phyloP scores from a whole-genome alignment of 1,140 invertebrate genomes.

The Nasonia longicornis region DNA sequence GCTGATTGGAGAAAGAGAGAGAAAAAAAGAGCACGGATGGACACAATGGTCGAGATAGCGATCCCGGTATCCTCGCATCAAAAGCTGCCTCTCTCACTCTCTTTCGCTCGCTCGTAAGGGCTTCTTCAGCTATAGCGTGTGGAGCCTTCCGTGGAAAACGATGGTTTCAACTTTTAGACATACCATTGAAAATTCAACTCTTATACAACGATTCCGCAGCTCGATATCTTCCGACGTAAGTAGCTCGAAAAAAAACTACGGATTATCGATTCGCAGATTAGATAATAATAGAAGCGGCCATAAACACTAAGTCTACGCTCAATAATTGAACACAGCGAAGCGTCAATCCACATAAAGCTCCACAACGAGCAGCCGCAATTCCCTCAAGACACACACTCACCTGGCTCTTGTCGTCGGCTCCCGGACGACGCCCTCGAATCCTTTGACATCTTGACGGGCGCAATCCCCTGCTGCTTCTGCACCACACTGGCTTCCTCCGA shows the following conservation, averaged over 20 bases:
- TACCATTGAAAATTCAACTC: no score
- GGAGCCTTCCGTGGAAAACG: no score
- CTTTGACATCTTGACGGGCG: constrained; percentile 42
- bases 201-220: no score
- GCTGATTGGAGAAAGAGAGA: background rate
- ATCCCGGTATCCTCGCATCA: background rate
- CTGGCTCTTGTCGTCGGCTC: constrained; percentile 31
- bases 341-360: background rate
- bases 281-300: no score
- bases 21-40: background rate
- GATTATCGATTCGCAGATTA: no score
- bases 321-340: background rate
- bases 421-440: constrained; percentile 17
- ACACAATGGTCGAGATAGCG: background rate
- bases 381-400: constrained; percentile 17
- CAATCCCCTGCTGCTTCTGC: constrained; percentile 26
- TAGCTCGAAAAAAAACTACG: background rate
- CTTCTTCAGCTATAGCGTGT: no score
- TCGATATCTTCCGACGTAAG: no score
- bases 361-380: background rate
- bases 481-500: constrained; percentile 40
- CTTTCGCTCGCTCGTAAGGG: no score
- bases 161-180: no score
- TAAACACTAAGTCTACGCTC: background rate
- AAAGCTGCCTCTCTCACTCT: background rate